A percentile compares a stretch with the other conserved stretches of the same genome.
phyloP scores from a whole-genome alignment of 2,888 invertebrate species.

The Cephus pygmeus region DNA sequence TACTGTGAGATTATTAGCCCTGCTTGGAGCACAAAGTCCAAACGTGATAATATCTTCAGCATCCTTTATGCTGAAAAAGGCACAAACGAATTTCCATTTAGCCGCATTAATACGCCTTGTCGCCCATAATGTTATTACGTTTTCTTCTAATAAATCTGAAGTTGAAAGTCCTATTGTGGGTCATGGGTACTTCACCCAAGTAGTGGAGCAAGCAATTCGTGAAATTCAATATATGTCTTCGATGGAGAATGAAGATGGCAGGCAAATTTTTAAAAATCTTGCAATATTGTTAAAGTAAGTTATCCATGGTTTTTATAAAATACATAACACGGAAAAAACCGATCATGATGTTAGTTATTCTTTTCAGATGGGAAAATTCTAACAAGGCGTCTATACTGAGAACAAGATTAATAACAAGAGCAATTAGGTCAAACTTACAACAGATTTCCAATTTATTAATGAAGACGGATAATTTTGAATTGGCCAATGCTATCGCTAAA shows the following conservation, averaged over 20 bases:
- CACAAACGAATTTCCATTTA: constrained; percentile 71
- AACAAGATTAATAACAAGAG: constrained; percentile 65
- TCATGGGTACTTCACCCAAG: constrained; percentile 55
- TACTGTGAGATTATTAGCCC: constrained; percentile 69
- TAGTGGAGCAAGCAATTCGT: constrained; percentile 57
- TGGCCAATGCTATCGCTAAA: constrained; percentile 71
- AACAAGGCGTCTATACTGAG: constrained; percentile 62
- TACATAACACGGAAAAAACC: constrained; percentile 47
- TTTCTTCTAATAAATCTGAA: constrained; percentile 52
- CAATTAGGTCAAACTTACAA: constrained; percentile 66
- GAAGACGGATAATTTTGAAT: constrained; percentile 58
- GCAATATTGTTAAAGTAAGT: constrained; percentile 61
- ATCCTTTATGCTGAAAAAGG: constrained; percentile 72
- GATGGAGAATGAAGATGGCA: constrained; percentile 53
- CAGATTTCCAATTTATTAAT: constrained; percentile 64
- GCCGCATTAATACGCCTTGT: constrained; percentile 73
- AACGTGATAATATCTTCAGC: constrained; percentile 73
- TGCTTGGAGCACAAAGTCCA: constrained; percentile 72
- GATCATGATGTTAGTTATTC: constrained; percentile 46
- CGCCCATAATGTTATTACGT: constrained; percentile 68
- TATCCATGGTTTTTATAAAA: constrained; percentile 41
- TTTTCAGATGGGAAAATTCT: constrained; percentile 74
- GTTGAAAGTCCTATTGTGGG: constrained; percentile 47
- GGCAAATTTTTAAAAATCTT: constrained; percentile 67
- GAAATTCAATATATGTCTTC: constrained; percentile 51